phyloP scores from a whole-genome alignment of 2,888 invertebrate species.

The Antheraea yamamai region DNA sequence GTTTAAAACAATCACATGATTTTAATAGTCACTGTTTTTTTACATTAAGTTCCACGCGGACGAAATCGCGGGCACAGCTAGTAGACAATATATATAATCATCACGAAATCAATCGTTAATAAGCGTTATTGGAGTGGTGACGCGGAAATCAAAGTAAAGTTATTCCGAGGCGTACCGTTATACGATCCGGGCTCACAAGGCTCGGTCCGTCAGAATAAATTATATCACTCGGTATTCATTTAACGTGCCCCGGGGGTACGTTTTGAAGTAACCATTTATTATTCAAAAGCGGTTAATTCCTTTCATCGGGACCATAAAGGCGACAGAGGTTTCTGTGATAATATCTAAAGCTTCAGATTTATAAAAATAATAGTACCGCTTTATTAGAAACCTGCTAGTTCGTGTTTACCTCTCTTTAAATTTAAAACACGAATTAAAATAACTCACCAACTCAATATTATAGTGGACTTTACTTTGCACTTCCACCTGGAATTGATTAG shows the following conservation, averaged over 20 bases:
- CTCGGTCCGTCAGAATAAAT: conserved; percentile 13
- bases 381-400: background rate
- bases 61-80: no score
- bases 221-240: conserved; percentile 15
- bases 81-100: background rate
- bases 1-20: no score
- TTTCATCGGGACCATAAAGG: conserved; percentile 3
- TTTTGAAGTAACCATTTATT: conserved; percentile 13
- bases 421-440: no score
- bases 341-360: background rate
- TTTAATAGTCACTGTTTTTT: no score
- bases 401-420: background rate
- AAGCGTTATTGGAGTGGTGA: background rate
- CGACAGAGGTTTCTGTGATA: background rate
- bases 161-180: conserved; percentile 5
- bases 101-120: background rate
- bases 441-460: background rate
- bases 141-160: background rate
- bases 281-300: conserved; percentile 14
- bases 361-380: background rate
- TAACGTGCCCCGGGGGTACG: background rate
- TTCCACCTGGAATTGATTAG: no score
- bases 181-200: background rate
- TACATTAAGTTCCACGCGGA: no score
- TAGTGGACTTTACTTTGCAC: no score